Evolutionary conservation across 2,113 vertebrate species (phyloP).

Genomic region (Sinocyclocheilus rhinocerous): DNA sequence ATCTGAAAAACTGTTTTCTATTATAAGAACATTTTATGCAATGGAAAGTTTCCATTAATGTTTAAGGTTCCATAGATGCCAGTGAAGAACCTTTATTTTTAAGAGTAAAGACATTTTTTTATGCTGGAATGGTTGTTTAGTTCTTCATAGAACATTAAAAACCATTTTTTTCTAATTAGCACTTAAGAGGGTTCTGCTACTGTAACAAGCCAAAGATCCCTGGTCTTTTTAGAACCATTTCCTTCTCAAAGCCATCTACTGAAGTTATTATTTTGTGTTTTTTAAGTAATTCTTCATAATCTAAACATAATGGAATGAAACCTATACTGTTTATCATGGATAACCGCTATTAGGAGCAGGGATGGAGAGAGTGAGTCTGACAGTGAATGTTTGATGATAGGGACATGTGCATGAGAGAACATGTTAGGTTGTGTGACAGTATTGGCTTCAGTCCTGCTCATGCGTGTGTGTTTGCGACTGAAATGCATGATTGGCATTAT

Average conservation of each 20-base stretch:
- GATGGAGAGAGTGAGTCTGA: neutral
- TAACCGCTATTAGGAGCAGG: neutral
- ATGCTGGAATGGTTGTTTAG: too few relatives aligned
- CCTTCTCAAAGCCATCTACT: neutral
- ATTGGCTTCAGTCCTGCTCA: neutral
- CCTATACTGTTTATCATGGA: neutral
- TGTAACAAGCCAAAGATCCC: neutral
- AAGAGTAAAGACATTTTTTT: too few relatives aligned
- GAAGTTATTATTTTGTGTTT: neutral
- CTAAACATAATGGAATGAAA: neutral
- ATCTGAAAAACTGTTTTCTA: too few relatives aligned
- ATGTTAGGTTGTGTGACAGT: neutral
- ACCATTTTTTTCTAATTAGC: too few relatives aligned
- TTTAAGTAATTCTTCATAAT: neutral
- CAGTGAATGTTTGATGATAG: neutral
- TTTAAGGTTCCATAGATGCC: too few relatives aligned
- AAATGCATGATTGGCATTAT: slow-evolving; percentile 11
- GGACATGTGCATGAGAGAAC: neutral
- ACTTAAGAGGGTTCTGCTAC: neutral
- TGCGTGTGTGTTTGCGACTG: neutral
- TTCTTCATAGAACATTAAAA: too few relatives aligned
- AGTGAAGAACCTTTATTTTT: too few relatives aligned
- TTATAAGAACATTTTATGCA: too few relatives aligned
- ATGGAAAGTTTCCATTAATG: too few relatives aligned
- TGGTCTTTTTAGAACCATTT: neutral